A percentile compares a stretch with the other conserved stretches of the same genome.
These are phyloP conservation scores for Coptotermes formosanus DNA, from an alignment of 1,140 invertebrate genomes.

Conservation along the genomic window DNA sequence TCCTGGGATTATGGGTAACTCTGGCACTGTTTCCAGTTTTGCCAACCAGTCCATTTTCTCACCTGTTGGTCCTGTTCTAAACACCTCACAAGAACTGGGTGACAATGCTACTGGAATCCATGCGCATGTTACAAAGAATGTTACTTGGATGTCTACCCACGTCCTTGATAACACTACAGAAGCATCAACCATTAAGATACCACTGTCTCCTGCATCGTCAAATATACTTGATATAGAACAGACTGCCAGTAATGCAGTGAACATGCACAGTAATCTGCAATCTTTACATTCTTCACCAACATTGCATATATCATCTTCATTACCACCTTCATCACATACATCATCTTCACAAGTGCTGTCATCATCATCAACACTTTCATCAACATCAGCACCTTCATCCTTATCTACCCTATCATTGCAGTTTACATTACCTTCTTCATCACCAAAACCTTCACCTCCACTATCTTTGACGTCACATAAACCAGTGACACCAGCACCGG, in stretches of 20 bases:
- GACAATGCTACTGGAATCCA: background rate
- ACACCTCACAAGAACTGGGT: background rate
- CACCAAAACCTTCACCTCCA: background rate
- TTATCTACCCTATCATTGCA: background rate
- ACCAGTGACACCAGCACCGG: background rate
- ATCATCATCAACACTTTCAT: background rate
- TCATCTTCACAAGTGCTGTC: background rate
- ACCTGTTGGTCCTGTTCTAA: background rate
- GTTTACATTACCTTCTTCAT: background rate
- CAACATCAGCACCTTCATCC: background rate
- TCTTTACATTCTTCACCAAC: background rate
- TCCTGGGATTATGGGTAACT: slow-evolving; percentile 48
- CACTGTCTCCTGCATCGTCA: background rate
- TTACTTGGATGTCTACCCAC: background rate
- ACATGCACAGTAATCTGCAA: background rate
- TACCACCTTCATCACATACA: background rate
- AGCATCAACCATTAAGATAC: background rate
- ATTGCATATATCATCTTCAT: background rate
- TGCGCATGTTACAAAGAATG: background rate
- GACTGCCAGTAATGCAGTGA: background rate
- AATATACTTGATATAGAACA: background rate
- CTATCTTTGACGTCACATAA: background rate
- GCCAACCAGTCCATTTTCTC: background rate
- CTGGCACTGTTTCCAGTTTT: background rate
- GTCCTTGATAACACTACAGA: background rate